Conservation (phyloP, 2,113 vertebrate genomes). For the Acrocephalus arundinaceus region DNA sequence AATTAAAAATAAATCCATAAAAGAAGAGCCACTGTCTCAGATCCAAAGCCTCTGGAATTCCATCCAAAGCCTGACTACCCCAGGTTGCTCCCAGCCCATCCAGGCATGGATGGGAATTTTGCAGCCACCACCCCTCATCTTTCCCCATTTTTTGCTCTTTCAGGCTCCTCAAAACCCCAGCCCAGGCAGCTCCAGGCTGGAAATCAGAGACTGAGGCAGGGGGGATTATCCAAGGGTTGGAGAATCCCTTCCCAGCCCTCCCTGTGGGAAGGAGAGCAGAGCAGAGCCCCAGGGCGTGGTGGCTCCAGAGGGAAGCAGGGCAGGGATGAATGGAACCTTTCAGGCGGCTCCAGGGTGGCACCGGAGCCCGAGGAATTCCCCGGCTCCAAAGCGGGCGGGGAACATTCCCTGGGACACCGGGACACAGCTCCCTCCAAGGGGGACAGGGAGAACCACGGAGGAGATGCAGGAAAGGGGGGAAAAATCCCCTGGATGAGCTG, state of each 20-base stretch:
- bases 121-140: background rate
- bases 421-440: background rate
- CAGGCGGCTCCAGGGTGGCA: constrained; percentile 66
- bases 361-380: constrained; percentile 61
- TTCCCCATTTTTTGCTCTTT: background rate
- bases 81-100: background rate
- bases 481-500: background rate
- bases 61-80: background rate
- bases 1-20: background rate
- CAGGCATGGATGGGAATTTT: fast-evolving
- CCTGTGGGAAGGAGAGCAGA: background rate
- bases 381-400: constrained; percentile 18
- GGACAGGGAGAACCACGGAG: background rate
- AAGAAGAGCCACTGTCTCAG: background rate
- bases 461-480: background rate
- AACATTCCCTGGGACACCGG: constrained; percentile 6
- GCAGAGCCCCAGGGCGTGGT: constrained; percentile 70
- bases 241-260: background rate
- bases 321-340: constrained; percentile 76
- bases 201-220: background rate
- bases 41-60: background rate
- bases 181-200: background rate
- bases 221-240: background rate
- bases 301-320: constrained; percentile 64
- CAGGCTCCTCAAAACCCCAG: background rate